Conservation (phyloP, 2,113 vertebrate genomes). For the Sigmodon hispidus region DNA sequence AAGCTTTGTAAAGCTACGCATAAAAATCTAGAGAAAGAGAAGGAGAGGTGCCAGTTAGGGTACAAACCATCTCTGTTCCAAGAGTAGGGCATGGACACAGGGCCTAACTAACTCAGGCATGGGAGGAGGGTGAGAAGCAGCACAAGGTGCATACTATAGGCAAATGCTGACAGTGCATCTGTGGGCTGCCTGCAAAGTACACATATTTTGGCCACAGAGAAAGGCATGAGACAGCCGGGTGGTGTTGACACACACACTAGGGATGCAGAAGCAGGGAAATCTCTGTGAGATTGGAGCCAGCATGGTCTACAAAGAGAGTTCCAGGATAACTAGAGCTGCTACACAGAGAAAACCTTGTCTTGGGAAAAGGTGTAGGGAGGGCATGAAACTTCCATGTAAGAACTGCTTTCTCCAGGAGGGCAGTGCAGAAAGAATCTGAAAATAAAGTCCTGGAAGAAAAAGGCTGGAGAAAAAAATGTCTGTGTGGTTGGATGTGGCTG, state of each 20-base stretch:
- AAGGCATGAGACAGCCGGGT: background rate
- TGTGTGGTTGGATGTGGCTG: rapidly evolving
- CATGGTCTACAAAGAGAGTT: too few relatives aligned
- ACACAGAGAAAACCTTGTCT: too few relatives aligned
- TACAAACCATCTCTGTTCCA: rapidly evolving
- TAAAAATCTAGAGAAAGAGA: background rate
- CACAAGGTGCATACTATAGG: rapidly evolving
- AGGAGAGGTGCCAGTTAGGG: rapidly evolving
- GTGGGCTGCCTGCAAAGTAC: rapidly evolving
- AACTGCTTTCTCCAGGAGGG: background rate
- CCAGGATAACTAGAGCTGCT: too few relatives aligned
- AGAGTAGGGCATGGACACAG: background rate
- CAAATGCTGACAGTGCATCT: rapidly evolving
- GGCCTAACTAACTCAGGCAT: too few relatives aligned
- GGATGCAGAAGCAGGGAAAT: too few relatives aligned
- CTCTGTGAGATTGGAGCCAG: too few relatives aligned
- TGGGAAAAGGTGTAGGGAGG: too few relatives aligned
- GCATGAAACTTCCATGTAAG: background rate
- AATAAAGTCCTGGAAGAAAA: background rate
- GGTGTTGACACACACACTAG: too few relatives aligned
- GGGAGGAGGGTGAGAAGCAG: background rate
- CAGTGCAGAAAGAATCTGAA: background rate
- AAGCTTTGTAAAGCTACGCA: background rate
- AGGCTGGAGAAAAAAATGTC: background rate
- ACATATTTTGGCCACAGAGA: background rate